A percentile compares a stretch with the other conserved stretches of the same genome.
These are phyloP conservation scores for Trididemnum clinides DNA, from an alignment of 23 tunicate genomes.

Conservation along the genomic window DNA sequence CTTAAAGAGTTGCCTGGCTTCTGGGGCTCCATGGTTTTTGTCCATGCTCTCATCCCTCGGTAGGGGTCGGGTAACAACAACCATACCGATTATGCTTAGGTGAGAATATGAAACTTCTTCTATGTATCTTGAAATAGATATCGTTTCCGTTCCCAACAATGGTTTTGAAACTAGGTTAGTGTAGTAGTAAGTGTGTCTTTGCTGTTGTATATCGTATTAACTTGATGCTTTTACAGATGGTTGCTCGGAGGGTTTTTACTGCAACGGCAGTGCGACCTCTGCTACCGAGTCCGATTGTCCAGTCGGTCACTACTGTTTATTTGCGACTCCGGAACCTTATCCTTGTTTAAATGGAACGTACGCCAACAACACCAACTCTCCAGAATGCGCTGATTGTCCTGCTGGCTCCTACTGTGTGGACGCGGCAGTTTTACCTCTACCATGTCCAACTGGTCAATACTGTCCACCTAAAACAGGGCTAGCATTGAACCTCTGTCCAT, in stretches of 20 bases:
- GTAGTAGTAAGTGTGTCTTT: too few relatives aligned
- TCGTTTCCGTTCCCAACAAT: too few relatives aligned
- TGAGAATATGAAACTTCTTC: too few relatives aligned
- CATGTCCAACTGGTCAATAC: conserved; percentile 82
- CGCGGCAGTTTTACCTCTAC: conserved; percentile 46
- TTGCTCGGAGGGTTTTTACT: conserved; percentile 80
- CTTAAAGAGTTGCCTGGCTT: too few relatives aligned
- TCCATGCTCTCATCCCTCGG: too few relatives aligned
- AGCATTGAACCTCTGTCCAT: conserved; percentile 51
- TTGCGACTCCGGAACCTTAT: conserved; percentile 38
- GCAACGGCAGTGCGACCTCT: conserved; percentile 62
- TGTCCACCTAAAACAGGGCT: conserved; percentile 85
- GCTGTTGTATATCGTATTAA: too few relatives aligned
- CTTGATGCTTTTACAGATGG: conserved; percentile 17
- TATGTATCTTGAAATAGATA: too few relatives aligned
- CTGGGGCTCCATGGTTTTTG: too few relatives aligned
- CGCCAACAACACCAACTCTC: conserved; percentile 61
- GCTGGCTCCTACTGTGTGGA: conserved; percentile 86
- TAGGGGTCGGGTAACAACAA: too few relatives aligned
- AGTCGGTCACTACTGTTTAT: conserved; percentile 69
- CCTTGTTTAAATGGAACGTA: conserved; percentile 86
- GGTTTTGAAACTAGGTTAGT: too few relatives aligned
- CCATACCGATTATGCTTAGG: too few relatives aligned
- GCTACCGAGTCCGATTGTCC: conserved; percentile 78
- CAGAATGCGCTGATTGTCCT: conserved; percentile 73